These are phyloP conservation scores for Peromyscus melanophrys DNA, from an alignment of 2,797 vertebrate species.

Conservation along the genomic window DNA sequence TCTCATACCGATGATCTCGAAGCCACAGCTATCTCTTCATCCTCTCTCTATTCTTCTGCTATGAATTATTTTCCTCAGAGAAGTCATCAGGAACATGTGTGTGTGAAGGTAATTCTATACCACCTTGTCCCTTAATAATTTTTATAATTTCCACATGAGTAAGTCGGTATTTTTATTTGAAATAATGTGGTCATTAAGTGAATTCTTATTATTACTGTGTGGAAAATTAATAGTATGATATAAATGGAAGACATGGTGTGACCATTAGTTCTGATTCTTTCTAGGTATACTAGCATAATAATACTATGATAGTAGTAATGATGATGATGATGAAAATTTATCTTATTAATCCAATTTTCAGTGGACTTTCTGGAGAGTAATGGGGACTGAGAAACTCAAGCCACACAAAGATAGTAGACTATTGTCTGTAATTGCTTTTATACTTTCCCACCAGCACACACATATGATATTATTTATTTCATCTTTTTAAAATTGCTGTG, in stretches of 20 bases:
- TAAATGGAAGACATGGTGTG: not conserved
- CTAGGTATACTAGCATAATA: not conserved
- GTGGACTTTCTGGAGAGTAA: not conserved
- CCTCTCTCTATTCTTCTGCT: not conserved
- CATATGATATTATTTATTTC: not conserved
- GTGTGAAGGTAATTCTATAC: not conserved
- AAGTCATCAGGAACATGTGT: not conserved
- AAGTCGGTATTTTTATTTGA: not conserved
- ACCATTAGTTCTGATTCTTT: not conserved
- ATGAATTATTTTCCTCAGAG: not conserved
- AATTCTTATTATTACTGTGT: not conserved
- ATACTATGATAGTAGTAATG: not conserved
- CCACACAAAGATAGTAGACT: not conserved
- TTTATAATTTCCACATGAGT: not conserved
- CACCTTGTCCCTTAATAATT: not conserved
- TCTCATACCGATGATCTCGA: not conserved
- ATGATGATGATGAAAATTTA: not conserved
- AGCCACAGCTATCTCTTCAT: not conserved
- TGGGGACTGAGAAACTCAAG: not conserved
- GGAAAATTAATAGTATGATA: not conserved
- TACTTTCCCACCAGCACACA: not conserved
- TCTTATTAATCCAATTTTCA: not conserved
- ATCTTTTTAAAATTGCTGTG: not conserved
- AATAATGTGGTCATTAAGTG: not conserved
- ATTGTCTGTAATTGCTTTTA: not conserved